These are phyloP conservation scores for Melinopterus prodromus DNA, from an alignment of 2,888 invertebrate species.

Conservation along the genomic window DNA sequence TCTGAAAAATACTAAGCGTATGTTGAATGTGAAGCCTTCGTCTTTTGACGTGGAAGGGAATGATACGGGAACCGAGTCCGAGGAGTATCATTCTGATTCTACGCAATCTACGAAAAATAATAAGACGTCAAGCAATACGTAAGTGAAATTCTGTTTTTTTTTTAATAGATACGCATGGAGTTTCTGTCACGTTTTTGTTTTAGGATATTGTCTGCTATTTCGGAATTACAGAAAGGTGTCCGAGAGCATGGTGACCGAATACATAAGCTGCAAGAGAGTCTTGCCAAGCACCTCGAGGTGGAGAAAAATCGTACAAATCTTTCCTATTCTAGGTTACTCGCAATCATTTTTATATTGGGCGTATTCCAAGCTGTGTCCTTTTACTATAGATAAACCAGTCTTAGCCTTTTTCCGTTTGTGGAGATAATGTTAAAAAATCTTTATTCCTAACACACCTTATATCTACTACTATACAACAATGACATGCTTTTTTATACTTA, in stretches of 20 bases:
- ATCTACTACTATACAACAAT: background rate
- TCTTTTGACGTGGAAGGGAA: slow-evolving; percentile 64
- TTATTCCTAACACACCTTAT: background rate
- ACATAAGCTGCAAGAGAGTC: slow-evolving; percentile 50
- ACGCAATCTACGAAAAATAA: slow-evolving; percentile 52
- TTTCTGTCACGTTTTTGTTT: background rate
- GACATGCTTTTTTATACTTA: background rate
- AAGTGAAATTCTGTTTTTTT: slow-evolving; percentile 45
- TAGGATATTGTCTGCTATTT: slow-evolving; percentile 54
- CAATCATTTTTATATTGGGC: slow-evolving; percentile 49
- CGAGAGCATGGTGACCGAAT: slow-evolving; percentile 53
- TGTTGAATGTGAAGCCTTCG: slow-evolving; percentile 62
- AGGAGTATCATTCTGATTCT: slow-evolving; percentile 58
- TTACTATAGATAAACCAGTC: slow-evolving; percentile 58
- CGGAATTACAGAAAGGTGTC: slow-evolving; percentile 53
- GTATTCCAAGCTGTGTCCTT: slow-evolving; percentile 54
- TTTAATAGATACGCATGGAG: background rate
- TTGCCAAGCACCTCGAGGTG: slow-evolving; percentile 38
- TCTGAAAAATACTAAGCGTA: slow-evolving; percentile 63
- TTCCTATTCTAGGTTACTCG: slow-evolving; percentile 43
- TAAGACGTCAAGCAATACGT: slow-evolving; percentile 52
- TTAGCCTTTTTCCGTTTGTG: background rate
- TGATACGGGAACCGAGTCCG: slow-evolving; percentile 58
- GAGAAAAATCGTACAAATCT: slow-evolving; percentile 35
- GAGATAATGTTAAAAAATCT: background rate